These are phyloP conservation scores for Mola mola DNA, from an alignment of 2,113 vertebrate genomes.

Conservation along the genomic window DNA sequence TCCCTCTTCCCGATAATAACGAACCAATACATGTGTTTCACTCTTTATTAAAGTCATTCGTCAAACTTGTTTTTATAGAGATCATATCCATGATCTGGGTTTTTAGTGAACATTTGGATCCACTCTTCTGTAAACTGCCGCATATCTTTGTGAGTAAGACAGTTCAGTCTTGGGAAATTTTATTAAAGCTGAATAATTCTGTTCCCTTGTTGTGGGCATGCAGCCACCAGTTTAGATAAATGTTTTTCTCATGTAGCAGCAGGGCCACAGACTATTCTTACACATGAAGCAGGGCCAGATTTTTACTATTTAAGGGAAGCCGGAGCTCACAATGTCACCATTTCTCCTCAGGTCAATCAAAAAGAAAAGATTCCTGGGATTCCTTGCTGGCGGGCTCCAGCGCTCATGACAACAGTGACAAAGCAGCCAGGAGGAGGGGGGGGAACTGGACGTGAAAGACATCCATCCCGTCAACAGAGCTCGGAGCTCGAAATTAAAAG, in stretches of 20 bases:
- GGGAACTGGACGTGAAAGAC: conserved; percentile 64
- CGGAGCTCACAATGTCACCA: conserved; percentile 58
- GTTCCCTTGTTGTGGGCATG: background rate
- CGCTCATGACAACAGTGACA: conserved; percentile 79
- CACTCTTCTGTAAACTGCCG: conserved; percentile 3
- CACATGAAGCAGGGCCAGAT: conserved; percentile 30
- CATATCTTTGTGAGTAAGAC: background rate
- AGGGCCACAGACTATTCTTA: conserved; percentile 42
- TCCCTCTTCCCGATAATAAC: too few species aligned
- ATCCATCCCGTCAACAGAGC: conserved; percentile 57
- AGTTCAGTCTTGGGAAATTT: background rate
- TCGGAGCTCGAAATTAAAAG: conserved; percentile 55
- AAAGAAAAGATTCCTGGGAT: conserved; percentile 76
- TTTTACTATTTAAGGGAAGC: conserved; percentile 45
- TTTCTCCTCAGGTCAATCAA: conserved; percentile 62
- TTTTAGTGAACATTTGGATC: too few species aligned
- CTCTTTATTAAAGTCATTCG: too few species aligned
- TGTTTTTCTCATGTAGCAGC: conserved; percentile 32
- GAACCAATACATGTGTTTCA: too few species aligned
- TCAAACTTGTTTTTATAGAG: too few species aligned
- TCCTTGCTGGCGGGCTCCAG: conserved; percentile 64
- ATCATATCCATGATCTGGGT: too few species aligned
- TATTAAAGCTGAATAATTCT: conserved; percentile 26
- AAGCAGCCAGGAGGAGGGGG: conserved; percentile 55
- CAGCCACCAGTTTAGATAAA: conserved; percentile 22